Conservation (phyloP, 1,140 invertebrate species). For the Bilobella aurantiaca region DNA sequence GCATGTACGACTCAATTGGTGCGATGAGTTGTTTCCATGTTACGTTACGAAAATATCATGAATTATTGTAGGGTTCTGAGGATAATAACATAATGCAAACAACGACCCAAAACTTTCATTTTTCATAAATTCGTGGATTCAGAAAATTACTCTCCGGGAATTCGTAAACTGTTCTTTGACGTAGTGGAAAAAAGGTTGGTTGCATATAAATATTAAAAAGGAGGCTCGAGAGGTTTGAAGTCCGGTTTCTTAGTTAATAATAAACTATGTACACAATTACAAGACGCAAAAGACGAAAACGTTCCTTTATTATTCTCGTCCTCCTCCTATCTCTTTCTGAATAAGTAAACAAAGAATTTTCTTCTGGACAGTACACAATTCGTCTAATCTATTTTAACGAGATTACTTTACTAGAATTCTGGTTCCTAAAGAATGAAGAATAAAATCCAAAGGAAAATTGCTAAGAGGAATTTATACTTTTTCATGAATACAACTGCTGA, state of each 20-base stretch:
- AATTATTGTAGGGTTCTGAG: background rate
- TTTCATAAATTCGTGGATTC: background rate
- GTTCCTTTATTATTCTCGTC: too few species aligned
- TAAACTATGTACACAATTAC: background rate
- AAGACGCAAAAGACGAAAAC: too few species aligned
- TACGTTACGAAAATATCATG: background rate
- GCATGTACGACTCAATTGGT: background rate
- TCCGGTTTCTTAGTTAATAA: background rate
- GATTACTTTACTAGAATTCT: background rate
- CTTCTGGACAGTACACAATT: background rate
- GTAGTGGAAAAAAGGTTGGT: background rate
- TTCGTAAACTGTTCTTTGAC: background rate
- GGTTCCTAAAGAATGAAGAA: too few species aligned
- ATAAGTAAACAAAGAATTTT: conserved; percentile 1
- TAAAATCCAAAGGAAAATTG: background rate
- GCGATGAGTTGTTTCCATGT: background rate
- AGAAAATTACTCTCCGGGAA: background rate
- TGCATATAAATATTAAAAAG: background rate
- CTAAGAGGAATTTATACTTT: background rate
- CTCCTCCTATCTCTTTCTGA: background rate
- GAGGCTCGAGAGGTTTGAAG: background rate
- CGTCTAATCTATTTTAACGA: background rate
- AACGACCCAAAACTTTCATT: background rate
- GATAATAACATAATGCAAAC: conserved; percentile 8
- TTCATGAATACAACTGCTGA: background rate